Evolutionary conservation across 2,113 vertebrate species (phyloP).

Genomic region (Ctenomys sociabilis): DNA sequence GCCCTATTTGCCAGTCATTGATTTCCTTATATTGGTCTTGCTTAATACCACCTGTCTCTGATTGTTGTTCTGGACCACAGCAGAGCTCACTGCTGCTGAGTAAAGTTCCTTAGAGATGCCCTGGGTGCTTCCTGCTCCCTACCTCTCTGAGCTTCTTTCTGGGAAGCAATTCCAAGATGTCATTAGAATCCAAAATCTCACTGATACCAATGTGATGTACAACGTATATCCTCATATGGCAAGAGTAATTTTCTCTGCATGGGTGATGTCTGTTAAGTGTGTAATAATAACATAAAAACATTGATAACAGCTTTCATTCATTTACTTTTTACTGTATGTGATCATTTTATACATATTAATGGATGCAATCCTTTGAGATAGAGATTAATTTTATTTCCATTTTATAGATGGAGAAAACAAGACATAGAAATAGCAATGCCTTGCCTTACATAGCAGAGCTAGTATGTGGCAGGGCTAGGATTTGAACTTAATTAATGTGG

Average conservation of each 20-base stretch:
- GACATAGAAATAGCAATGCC: background rate
- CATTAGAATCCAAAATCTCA: background rate
- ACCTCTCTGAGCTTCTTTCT: background rate
- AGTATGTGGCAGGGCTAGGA: background rate
- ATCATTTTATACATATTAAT: background rate
- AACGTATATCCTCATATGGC: background rate
- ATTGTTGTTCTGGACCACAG: background rate
- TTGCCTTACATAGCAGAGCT: background rate
- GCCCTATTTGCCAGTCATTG: background rate
- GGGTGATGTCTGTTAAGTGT: background rate
- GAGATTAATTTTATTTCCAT: background rate
- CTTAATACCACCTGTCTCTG: background rate
- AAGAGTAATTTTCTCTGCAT: background rate
- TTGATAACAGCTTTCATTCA: background rate
- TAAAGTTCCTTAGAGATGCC: background rate
- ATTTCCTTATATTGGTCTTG: background rate
- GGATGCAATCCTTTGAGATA: background rate
- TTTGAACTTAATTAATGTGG: background rate
- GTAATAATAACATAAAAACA: background rate
- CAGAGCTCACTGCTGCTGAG: background rate
- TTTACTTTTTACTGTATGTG: background rate
- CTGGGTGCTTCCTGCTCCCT: background rate
- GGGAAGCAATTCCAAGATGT: background rate
- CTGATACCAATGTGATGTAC: background rate
- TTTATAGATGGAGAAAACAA: background rate